phyloP scores from a whole-genome alignment of 1,140 invertebrate species.

The Lucilia cuprina region DNA sequence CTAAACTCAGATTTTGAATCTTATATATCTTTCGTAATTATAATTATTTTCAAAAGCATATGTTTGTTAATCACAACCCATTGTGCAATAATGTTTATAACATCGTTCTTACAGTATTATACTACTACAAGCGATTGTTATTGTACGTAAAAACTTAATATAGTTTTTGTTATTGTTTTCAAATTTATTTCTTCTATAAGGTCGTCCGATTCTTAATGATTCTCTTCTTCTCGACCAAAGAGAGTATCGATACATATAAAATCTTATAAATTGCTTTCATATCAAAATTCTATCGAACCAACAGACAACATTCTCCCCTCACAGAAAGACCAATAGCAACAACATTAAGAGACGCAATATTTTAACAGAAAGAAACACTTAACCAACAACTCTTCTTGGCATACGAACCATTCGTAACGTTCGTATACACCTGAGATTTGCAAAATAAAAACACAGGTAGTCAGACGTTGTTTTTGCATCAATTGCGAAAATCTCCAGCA shows the following conservation, averaged over 20 bases:
- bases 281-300: background rate
- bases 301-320: background rate
- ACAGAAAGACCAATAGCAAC: background rate
- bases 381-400: background rate
- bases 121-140: background rate
- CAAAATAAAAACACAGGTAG: background rate
- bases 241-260: background rate
- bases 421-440: slow-evolving; percentile 10
- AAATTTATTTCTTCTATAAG: background rate
- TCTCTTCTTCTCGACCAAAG: background rate
- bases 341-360: background rate
- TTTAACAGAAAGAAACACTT: background rate
- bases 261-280: background rate
- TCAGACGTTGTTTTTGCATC: background rate
- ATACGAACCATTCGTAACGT: background rate
- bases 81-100: background rate
- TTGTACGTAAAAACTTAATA: background rate
- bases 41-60: too few relatives aligned
- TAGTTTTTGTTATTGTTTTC: background rate
- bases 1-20: too few relatives aligned
- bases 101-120: background rate
- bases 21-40: too few relatives aligned
- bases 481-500: background rate
- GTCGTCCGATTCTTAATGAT: background rate
- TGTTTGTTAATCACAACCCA: background rate